phyloP scores from a whole-genome alignment of 2,113 vertebrate species.

The Geothlypis trichas region DNA sequence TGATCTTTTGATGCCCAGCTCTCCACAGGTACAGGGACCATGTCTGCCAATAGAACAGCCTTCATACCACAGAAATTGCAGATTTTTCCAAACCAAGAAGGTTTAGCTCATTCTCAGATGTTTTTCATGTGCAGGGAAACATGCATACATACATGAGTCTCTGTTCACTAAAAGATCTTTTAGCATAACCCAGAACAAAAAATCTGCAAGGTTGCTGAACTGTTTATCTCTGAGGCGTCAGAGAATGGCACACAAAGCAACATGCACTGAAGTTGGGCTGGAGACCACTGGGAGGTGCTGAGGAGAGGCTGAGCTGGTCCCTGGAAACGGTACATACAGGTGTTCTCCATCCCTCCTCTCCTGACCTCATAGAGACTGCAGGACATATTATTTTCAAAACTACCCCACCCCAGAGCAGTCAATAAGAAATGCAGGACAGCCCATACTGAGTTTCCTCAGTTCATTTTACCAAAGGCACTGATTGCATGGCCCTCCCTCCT shows the following conservation, averaged over 20 bases:
- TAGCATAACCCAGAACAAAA: not conserved
- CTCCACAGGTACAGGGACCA: rapidly evolving
- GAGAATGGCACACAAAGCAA: not conserved
- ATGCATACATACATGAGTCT: rapidly evolving
- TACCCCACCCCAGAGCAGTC: not conserved
- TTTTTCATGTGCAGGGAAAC: not conserved
- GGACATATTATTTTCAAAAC: not conserved
- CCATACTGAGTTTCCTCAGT: rapidly evolving
- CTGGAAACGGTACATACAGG: rapidly evolving
- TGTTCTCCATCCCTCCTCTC: not conserved
- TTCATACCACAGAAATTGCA: not conserved
- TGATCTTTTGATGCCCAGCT: not conserved
- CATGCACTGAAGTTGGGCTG: not conserved
- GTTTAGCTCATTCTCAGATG: not conserved
- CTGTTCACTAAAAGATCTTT: not conserved
- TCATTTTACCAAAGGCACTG: not conserved
- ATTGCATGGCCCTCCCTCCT: not conserved
- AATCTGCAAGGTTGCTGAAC: not conserved
- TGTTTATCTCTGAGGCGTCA: not conserved
- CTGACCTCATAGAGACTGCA: not conserved
- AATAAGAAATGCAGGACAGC: not conserved
- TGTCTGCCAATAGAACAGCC: not conserved
- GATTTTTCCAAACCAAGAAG: not conserved
- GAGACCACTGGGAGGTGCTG: rapidly evolving
- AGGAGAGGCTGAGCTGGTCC: not conserved